These are phyloP conservation scores for Drosophila anomalata DNA, from an alignment of 2,888 invertebrate species.

Conservation along the genomic window DNA sequence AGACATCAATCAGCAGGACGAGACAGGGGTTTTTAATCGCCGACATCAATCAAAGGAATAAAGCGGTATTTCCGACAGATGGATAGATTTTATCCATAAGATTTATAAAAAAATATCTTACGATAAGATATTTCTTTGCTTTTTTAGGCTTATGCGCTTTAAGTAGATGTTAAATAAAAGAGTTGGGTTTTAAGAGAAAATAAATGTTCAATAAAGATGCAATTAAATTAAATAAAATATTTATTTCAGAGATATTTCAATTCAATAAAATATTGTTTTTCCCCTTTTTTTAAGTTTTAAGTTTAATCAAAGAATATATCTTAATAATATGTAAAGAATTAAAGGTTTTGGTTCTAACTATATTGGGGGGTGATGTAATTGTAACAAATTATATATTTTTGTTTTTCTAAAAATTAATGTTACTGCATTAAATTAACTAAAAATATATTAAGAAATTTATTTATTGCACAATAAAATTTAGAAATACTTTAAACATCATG, in stretches of 20 bases:
- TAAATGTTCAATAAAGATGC: not conserved
- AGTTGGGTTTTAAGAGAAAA: not conserved
- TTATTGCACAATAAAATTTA: no score
- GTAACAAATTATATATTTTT: no score
- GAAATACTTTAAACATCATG: no score
- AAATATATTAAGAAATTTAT: no score
- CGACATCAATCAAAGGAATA: slow-evolving; percentile 16
- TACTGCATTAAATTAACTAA: no score
- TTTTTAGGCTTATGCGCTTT: not conserved
- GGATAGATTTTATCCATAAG: slow-evolving; percentile 20
- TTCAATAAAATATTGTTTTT: not conserved
- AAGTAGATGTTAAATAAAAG: not conserved
- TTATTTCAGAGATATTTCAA: not conserved
- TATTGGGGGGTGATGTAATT: no score
- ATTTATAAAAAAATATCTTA: not conserved
- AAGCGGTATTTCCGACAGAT: not conserved
- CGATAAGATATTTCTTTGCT: slow-evolving; percentile 6
- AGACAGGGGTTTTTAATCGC: slow-evolving; percentile 10
- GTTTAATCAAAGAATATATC: no score
- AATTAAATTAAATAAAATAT: not conserved
- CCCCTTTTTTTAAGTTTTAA: no score
- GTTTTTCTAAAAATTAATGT: no score
- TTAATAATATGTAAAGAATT: no score
- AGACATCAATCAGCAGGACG: slow-evolving; percentile 12
- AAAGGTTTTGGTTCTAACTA: no score